phyloP scores from a whole-genome alignment of 2,797 vertebrate species.

The Cheirogaleus major region DNA sequence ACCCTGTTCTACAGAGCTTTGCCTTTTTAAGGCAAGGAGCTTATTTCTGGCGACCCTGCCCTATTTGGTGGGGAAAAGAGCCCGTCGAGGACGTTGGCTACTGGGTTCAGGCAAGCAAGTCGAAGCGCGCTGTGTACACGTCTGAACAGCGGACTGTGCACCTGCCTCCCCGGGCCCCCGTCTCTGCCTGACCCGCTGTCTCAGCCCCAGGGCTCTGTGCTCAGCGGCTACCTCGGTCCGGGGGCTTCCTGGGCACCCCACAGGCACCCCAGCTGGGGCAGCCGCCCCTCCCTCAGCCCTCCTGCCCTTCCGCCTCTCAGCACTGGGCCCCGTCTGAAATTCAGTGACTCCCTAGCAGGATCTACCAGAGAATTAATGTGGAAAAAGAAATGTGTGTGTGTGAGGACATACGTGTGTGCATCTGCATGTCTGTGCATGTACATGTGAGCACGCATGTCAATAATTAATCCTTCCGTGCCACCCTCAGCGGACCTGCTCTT shows the following conservation, averaged over 20 bases:
- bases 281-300: fast-evolving
- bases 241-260: background rate
- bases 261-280: background rate
- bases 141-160: too few relatives aligned
- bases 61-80: too few relatives aligned
- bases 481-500: background rate
- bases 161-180: background rate
- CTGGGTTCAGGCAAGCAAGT: too few relatives aligned
- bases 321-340: background rate
- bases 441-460: background rate
- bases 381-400: too few relatives aligned
- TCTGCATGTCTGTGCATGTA: too few relatives aligned
- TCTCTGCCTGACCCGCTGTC: background rate
- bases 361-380: too few relatives aligned
- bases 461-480: background rate
- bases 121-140: too few relatives aligned
- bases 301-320: background rate
- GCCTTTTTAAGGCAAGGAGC: too few relatives aligned
- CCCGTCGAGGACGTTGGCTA: too few relatives aligned
- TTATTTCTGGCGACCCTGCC: too few relatives aligned
- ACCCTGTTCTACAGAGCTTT: too few relatives aligned
- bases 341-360: background rate
- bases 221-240: background rate
- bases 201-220: background rate
- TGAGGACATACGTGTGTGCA: background rate